Base-by-base conservation (phyloP, 2,888 invertebrate species). In the Ormyrus rosae region DNA sequence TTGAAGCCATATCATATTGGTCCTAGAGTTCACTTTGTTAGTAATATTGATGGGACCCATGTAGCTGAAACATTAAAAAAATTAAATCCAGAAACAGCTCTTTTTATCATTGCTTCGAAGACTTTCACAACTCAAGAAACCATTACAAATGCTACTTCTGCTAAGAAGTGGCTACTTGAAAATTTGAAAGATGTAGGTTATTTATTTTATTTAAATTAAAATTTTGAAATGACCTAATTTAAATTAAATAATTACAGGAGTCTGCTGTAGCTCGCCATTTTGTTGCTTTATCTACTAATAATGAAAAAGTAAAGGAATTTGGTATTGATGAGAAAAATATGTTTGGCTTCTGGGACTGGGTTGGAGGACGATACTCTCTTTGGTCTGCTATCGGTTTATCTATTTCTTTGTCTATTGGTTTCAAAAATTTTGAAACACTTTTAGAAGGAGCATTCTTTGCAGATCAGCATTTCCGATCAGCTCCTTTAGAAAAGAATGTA, bases 331-430 rank as follows among this genome's bases (percentile, higher is more conserved):
- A 96, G 84, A 95, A 95, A 85, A 99, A 99, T 90, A 99, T 99
- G 98, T 99, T 99, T 92, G 99, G 96, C 45, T 99, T 99, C 92
- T 99, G 99, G 99, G 99, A 99, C 92, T 99, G 99, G 99, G 99
- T 99, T 64, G 99, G 99, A 55, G 99, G 99, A 85, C 95, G 99
- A 88, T 95, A 95, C 86, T 99, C 99, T 0, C 92, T 99, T 9
- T 99, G 99, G 99, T 99, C 99, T 0, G 99, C 99, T 5, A 99
- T 99, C 91, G 99, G 99, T 56, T 92, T 99, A 34, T 98, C 99
- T 5, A 99, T 99, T 90, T 96, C 96, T 5, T 92, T 99, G 58
- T 94, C 96, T 86, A 94, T 99, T 90, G 99, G 99, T 82, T 98
- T 95, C 91, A 97, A 98, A 74, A 98, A 99, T 92, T 99, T 99